Evolutionary conservation across 2,888 invertebrate genomes (phyloP).

Genomic region (Phyllotreta cruciferae): DNA sequence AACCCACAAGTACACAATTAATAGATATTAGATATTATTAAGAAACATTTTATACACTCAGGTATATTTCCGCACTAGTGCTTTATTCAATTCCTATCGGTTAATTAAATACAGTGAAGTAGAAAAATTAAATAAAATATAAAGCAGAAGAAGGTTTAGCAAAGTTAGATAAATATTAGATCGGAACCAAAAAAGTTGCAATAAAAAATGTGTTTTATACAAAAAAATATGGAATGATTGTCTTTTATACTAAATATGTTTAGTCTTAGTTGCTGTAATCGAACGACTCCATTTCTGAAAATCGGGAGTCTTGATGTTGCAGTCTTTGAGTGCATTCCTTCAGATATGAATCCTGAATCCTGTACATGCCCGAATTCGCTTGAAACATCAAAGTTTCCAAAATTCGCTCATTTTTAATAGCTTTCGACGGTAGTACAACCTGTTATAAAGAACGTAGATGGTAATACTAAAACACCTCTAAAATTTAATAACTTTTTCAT

Average conservation of each 20-base stretch:
- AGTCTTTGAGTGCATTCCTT: constrained; percentile 87
- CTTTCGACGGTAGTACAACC: constrained; percentile 90
- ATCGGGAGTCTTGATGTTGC: constrained; percentile 87
- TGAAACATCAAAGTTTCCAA: constrained; percentile 92
- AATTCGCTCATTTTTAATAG: constrained; percentile 90
- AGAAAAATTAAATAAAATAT: not conserved
- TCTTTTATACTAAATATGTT: constrained; percentile 45
- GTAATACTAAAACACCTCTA: not conserved
- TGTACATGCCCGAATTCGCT: constrained; percentile 91
- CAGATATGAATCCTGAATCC: constrained; percentile 86
- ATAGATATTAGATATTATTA: not conserved
- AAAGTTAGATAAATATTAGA: not conserved
- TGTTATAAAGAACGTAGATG: constrained; percentile 49
- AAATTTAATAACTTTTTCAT: not conserved
- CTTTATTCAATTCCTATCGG: constrained; percentile 28
- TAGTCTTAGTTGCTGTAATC: constrained; percentile 65
- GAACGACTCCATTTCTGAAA: constrained; percentile 82
- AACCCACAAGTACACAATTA: too few species aligned
- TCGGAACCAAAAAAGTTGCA: too few species aligned
- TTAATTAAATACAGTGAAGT: constrained; percentile 1
- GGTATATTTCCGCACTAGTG: constrained; percentile 44
- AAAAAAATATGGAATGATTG: constrained; percentile 46
- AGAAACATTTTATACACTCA: not conserved
- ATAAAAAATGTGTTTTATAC: not conserved
- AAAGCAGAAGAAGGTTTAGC: too few species aligned